Percentiles rank a stretch among this genome's conserved stretches.
phyloP scores from a whole-genome alignment of 1,140 invertebrate species.

The Aplysia californica region DNA sequence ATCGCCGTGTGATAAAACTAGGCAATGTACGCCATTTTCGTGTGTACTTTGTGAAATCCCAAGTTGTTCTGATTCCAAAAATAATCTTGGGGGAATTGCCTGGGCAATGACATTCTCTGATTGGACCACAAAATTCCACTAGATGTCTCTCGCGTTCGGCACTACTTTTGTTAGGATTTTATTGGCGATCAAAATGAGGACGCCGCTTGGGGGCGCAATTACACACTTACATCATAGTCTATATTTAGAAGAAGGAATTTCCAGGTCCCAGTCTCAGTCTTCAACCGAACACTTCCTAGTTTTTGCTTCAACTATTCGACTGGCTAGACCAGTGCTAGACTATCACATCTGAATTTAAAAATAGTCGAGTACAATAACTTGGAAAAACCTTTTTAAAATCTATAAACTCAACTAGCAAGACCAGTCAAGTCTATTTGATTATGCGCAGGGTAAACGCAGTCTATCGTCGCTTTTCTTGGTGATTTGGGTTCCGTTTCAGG shows the following conservation, averaged over 20 bases:
- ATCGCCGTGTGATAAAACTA: background rate
- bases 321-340: no score
- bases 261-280: no score
- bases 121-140: background rate
- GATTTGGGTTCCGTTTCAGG: no score
- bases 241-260: slow-evolving; percentile 10
- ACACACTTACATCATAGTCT: background rate
- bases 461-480: no score
- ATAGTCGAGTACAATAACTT: no score
- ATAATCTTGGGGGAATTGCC: background rate
- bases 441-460: no score
- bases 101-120: background rate
- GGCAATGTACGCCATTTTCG: slow-evolving; percentile 2
- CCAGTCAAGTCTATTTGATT: no score
- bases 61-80: background rate
- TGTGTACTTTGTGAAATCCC: background rate
- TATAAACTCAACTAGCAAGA: no score
- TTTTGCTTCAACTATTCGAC: no score
- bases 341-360: no score
- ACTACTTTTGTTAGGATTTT: background rate
- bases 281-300: no score
- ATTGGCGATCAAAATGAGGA: background rate
- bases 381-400: no score
- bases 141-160: background rate
- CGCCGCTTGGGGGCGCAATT: background rate